Percentiles rank a stretch among this genome's conserved stretches.
phyloP scores from a whole-genome alignment of 2,113 vertebrate species.

The Notothenia coriiceps region DNA sequence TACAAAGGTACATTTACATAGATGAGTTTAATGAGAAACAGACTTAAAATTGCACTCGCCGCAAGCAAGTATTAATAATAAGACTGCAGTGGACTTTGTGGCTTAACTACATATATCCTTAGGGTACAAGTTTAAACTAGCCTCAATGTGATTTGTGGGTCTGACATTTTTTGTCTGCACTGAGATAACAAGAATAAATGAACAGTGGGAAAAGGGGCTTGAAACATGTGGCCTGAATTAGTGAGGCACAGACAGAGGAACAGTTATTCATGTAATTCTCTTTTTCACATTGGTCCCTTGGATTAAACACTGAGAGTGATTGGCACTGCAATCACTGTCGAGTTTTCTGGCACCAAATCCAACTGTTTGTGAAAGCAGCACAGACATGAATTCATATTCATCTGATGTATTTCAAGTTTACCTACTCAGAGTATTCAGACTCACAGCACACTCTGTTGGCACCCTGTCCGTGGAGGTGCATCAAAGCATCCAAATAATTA shows the following conservation, averaged over 20 bases:
- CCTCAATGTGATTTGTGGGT: conserved; percentile 22
- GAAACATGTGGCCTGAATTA: conserved; percentile 35
- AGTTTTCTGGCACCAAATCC: conserved; percentile 54
- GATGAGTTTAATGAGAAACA: conserved; percentile 35
- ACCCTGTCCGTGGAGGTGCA: conserved; percentile 66
- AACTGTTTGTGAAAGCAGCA: conserved; percentile 65
- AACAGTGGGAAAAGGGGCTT: conserved; percentile 16
- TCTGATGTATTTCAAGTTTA: conserved; percentile 64
- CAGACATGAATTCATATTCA: conserved; percentile 74
- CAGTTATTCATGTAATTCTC: conserved; percentile 42
- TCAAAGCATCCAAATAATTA: conserved; percentile 74
- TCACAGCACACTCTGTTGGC: conserved; percentile 50
- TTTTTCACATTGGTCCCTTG: conserved; percentile 18
- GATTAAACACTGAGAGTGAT: conserved; percentile 54
- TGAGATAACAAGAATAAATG: conserved; percentile 51
- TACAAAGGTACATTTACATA: conserved; percentile 1
- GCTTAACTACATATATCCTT: conserved; percentile 7
- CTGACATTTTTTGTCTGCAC: conserved; percentile 38
- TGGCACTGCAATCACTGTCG: conserved; percentile 67
- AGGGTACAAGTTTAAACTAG: conserved; percentile 17
- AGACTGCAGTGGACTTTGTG: background rate
- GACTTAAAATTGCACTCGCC: background rate
- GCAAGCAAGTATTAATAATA: conserved; percentile 1
- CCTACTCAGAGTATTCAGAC: conserved; percentile 62
- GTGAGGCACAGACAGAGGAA: conserved; percentile 29